Base-by-base conservation (phyloP, 1,140 invertebrate species). In the Campoletis sonorensis region DNA sequence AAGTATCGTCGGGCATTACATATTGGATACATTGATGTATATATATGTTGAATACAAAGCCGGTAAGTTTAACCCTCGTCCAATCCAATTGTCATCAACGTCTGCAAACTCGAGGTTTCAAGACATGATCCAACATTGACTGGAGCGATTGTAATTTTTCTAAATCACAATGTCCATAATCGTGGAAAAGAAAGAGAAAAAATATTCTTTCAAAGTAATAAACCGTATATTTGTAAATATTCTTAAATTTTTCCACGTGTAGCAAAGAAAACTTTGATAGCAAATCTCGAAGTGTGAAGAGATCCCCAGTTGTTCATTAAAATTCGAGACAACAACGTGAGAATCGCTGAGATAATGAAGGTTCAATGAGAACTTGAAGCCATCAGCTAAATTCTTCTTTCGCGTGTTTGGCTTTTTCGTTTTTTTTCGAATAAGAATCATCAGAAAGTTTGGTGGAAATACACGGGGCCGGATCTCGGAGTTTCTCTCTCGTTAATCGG, bases 401-500 rank as follows among this genome's bases (percentile, higher is more conserved):
- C 21, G n/a, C 23, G n/a, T 72, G 11, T n/a, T 72, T 27, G 5
- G 49, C 37, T 49, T 49, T 3, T 72, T 72, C 70, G n/a, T n/a
- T 49, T 49, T 40, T n/a, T 61, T 11, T 33, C 30, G 68, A 70
- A 37, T 33, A 33, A 40, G 68, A 26, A 49, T 72, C 70, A 45
- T 23, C 37, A 72, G 70, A 72, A 70, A 64, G 37, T 72, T 40
- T 15, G n/a, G 70, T 64, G n/a, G 21, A 64, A 64, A 71, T n/a
- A n/a, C 11, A 71, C 33, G 68, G 37, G 33, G 18, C 33, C 8
- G 26, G 37, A 8, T 72, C 70, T 72, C 70, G 70, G 70, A 70
- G 68, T 37, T 70, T 72, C 37, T 72, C 70, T 26, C 70, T 71
- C 37, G 70, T 72, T 72, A 72, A 72, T 72, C 70, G 70, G 21